Percentiles rank a stretch among this genome's conserved stretches.
Evolutionary conservation across 2,113 vertebrate genomes (phyloP).

Genomic region (Indri indri): DNA sequence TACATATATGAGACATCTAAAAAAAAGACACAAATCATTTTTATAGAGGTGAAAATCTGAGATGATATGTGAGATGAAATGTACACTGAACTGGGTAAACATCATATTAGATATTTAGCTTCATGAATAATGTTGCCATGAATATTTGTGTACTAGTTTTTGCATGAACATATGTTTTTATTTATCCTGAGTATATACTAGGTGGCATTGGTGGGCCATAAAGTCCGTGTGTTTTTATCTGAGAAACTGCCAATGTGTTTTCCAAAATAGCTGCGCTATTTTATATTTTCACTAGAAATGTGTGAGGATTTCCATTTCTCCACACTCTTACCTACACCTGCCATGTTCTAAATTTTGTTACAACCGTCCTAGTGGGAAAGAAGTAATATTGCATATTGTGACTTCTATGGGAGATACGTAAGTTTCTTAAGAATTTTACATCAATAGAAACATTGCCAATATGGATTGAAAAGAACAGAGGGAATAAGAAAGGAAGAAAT

Average conservation of each 20-base stretch:
- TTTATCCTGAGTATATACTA: background rate
- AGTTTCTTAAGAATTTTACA: background rate
- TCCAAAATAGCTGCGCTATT: background rate
- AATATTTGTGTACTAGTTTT: background rate
- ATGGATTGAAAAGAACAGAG: background rate
- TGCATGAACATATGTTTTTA: background rate
- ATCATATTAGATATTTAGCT: background rate
- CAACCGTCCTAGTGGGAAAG: background rate
- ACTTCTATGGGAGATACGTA: background rate
- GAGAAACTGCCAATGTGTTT: background rate
- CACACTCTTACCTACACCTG: background rate
- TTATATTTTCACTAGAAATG: background rate
- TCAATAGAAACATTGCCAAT: background rate
- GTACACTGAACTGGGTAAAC: background rate
- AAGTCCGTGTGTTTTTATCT: background rate
- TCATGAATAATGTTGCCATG: background rate
- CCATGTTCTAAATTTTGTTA: background rate
- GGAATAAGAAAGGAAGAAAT: background rate
- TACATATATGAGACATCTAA: background rate
- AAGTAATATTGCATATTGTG: background rate
- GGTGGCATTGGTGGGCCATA: fast-evolving
- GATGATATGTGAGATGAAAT: background rate
- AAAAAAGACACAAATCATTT: background rate
- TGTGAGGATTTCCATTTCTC: background rate
- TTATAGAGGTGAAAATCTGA: background rate